Conservation (phyloP, 2,888 invertebrate species). For the Drosophila seclusa region DNA sequence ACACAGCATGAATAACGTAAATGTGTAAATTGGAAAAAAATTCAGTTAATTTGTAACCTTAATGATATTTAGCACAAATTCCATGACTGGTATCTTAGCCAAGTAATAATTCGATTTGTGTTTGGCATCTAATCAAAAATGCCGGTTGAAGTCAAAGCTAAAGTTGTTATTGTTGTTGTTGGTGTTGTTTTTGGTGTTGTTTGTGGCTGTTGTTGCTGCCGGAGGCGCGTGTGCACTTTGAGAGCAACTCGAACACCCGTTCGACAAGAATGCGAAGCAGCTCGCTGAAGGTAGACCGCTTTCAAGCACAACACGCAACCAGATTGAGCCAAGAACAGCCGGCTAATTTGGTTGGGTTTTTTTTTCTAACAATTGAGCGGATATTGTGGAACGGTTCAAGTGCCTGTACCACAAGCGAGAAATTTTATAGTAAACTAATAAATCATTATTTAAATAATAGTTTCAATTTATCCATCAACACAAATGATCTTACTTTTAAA, state of each 20-base stretch:
- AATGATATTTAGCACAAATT: conserved; percentile 60
- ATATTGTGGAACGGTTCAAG: conserved; percentile 10
- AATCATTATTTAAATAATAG: neutral
- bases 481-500: neutral
- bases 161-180: conserved; percentile 13
- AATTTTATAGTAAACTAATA: neutral
- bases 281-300: conserved; percentile 74
- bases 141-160: conserved; percentile 48
- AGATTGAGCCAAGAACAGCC: conserved; percentile 52
- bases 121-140: conserved; percentile 61
- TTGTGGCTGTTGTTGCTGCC: conserved; percentile 8
- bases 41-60: conserved; percentile 49
- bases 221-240: conserved; percentile 42
- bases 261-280: conserved; percentile 69
- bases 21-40: conserved; percentile 15
- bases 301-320: conserved; percentile 64
- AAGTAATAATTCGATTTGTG: conserved; percentile 45
- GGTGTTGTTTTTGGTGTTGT: neutral
- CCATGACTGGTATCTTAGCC: conserved; percentile 53
- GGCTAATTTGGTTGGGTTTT: conserved; percentile 18
- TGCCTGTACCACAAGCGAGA: conserved; percentile 12
- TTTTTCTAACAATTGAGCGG: conserved; percentile 30
- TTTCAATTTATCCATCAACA: neutral
- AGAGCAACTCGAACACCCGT: conserved; percentile 58
- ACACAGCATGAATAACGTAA: conserved; percentile 23